Evolutionary conservation across 2,797 vertebrate species (phyloP).

Genomic region (Chelon auratus): DNA sequence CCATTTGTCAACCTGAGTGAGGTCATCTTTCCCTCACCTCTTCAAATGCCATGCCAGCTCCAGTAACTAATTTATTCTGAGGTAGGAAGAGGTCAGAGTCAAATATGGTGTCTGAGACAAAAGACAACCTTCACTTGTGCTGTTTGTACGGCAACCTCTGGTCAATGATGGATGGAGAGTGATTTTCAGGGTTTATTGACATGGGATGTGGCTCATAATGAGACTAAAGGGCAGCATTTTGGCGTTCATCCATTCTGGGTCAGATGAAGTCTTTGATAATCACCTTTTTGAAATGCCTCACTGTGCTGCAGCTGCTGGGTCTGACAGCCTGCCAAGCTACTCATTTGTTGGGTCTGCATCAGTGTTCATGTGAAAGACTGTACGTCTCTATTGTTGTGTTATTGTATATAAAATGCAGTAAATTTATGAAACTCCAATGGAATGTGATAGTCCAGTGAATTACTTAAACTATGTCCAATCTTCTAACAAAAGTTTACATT

Average conservation of each 20-base stretch:
- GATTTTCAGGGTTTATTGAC: constrained; percentile 72
- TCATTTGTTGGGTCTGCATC: constrained; percentile 2
- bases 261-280: constrained; percentile 58
- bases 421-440: neutral
- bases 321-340: constrained; percentile 23
- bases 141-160: constrained; percentile 62
- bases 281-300: constrained; percentile 52
- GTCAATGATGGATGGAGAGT: constrained; percentile 70
- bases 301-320: constrained; percentile 39
- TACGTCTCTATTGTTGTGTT: neutral
- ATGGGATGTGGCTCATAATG: constrained; percentile 64
- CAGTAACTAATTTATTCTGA: constrained; percentile 39
- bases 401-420: neutral
- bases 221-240: constrained; percentile 63
- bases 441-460: too few species aligned
- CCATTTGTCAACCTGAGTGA: constrained; percentile 23
- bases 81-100: constrained; percentile 19
- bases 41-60: constrained; percentile 47
- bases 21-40: constrained; percentile 31
- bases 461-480: too few species aligned
- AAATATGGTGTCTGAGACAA: constrained; percentile 57
- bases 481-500: too few species aligned
- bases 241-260: constrained; percentile 51
- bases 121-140: constrained; percentile 52
- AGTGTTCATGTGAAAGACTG: neutral